phyloP scores from a whole-genome alignment of 1,140 invertebrate genomes.

The Dysdera silvatica region DNA sequence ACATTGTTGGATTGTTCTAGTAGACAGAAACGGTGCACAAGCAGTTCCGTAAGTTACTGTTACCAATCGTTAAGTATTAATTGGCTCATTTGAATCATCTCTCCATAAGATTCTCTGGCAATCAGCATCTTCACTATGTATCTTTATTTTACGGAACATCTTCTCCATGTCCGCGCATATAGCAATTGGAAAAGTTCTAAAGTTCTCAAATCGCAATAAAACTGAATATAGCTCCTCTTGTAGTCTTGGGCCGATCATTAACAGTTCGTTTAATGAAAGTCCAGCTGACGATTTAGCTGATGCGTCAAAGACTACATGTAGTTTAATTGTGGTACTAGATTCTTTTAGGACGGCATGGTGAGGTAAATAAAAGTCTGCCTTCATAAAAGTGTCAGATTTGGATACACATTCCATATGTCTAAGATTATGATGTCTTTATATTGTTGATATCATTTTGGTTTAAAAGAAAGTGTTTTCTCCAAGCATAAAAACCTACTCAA shows the following conservation, averaged over 20 bases:
- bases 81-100: constrained; percentile 30
- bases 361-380: constrained; percentile 36
- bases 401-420: constrained; percentile 37
- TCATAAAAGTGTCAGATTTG: not conserved
- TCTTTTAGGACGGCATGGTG: constrained; percentile 38
- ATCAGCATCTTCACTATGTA: not conserved
- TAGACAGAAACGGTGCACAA: constrained; percentile 37
- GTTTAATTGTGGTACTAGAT: constrained; percentile 26
- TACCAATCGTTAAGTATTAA: constrained; percentile 37
- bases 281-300: constrained; percentile 1
- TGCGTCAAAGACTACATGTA: constrained; percentile 8
- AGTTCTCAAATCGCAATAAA: constrained; percentile 34
- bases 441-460: not conserved
- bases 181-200: constrained; percentile 33
- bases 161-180: constrained; percentile 41
- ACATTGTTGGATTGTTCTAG: constrained; percentile 36
- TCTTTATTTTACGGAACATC: constrained; percentile 26
- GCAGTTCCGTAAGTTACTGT: constrained; percentile 41
- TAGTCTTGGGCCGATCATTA: not conserved
- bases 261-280: not conserved
- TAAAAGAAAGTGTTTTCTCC: not conserved
- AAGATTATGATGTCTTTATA: constrained; percentile 38
- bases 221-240: constrained; percentile 32
- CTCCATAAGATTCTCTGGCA: constrained; percentile 46
- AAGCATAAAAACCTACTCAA: not conserved